These are phyloP conservation scores for Pitta sordida DNA, from an alignment of 2,113 vertebrate genomes.

Conservation along the genomic window DNA sequence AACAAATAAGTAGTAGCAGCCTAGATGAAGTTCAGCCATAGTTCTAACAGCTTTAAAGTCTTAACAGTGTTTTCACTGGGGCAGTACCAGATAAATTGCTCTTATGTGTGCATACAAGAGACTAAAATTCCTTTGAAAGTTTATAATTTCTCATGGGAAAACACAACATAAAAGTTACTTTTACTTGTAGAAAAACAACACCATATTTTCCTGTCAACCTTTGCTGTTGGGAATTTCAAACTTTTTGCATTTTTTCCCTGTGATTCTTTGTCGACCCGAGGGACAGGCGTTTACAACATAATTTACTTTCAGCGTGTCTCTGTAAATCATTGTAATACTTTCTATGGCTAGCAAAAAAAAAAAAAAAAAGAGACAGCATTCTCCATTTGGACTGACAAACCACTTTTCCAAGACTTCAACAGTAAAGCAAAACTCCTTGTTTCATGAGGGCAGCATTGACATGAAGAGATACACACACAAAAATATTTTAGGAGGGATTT, in stretches of 20 bases:
- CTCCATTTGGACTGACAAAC: conserved; percentile 54
- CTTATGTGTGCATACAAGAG: conserved; percentile 79
- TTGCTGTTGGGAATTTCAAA: conserved; percentile 84
- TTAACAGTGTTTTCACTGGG: conserved; percentile 79
- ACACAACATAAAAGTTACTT: conserved; percentile 82
- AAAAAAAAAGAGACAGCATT: not conserved
- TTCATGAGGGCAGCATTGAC: not conserved
- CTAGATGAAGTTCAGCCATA: conserved; percentile 76
- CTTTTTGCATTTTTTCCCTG: conserved; percentile 82
- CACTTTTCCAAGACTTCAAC: conserved; percentile 45
- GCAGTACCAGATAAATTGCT: conserved; percentile 82
- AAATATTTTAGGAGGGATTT: not conserved
- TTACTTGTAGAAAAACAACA: conserved; percentile 83
- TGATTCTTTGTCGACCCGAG: conserved; percentile 81
- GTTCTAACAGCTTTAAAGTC: conserved; percentile 80
- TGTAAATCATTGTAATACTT: conserved; percentile 86
- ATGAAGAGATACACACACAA: not conserved
- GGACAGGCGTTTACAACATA: conserved; percentile 83
- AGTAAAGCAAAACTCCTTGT: not conserved
- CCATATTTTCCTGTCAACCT: conserved; percentile 86
- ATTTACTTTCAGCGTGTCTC: conserved; percentile 84
- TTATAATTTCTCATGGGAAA: conserved; percentile 87
- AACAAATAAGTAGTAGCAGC: conserved; percentile 78
- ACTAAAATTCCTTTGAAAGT: conserved; percentile 84
- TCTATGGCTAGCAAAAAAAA: conserved; percentile 69